A percentile compares a stretch with the other conserved stretches of the same genome.
These are phyloP conservation scores for Coendou prehensilis DNA, from an alignment of 2,797 vertebrate genomes.

Conservation along the genomic window DNA sequence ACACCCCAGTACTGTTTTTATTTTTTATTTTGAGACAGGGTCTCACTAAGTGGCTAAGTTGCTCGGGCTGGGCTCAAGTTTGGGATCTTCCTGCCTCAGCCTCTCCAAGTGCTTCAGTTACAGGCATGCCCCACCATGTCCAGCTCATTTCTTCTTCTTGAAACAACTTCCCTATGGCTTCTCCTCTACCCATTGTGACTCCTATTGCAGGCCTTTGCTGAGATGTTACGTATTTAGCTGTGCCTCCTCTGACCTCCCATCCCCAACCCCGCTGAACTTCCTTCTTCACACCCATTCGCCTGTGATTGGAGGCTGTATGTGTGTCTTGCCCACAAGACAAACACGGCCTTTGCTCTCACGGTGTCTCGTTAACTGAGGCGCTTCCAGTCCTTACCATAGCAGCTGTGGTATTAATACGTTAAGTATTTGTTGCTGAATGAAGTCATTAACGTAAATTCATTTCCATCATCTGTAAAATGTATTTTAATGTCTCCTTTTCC, in stretches of 20 bases:
- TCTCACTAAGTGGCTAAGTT: background rate
- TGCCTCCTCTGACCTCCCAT: background rate
- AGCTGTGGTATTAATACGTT: background rate
- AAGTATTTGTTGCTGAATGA: slow-evolving; percentile 10
- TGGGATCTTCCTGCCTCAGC: background rate
- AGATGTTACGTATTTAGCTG: background rate
- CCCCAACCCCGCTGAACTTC: background rate
- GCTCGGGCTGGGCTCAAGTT: background rate
- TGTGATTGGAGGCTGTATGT: background rate
- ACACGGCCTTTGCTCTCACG: background rate
- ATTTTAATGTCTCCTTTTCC: slow-evolving; percentile 34
- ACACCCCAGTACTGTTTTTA: background rate
- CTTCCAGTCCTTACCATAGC: background rate
- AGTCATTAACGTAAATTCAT: slow-evolving; percentile 18
- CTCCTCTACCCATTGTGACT: background rate
- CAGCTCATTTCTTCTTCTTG: background rate
- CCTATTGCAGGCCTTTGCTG: background rate
- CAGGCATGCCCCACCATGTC: background rate
- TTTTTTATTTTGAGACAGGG: background rate
- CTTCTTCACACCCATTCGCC: slow-evolving; percentile 35
- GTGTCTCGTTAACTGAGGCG: background rate
- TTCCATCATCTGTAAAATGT: slow-evolving; percentile 19
- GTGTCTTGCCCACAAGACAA: slow-evolving; percentile 45
- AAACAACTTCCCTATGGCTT: background rate
- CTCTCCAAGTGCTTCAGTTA: background rate